Percentiles rank a stretch among this genome's conserved stretches.
Evolutionary conservation across 2,888 invertebrate genomes (phyloP).

Genomic region (Callosobruchus maculatus): DNA sequence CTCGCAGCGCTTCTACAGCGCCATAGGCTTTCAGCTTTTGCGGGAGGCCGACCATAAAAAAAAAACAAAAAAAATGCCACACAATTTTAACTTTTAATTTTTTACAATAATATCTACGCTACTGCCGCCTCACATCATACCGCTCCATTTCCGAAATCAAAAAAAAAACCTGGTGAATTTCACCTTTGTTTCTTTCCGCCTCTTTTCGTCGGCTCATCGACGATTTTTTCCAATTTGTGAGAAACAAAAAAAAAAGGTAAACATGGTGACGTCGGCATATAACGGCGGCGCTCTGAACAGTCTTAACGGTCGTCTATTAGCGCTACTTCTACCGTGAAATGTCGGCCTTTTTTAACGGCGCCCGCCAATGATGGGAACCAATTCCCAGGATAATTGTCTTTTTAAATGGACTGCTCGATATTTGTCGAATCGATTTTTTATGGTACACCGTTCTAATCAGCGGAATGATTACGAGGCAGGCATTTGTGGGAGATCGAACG

Average conservation of each 20-base stretch:
- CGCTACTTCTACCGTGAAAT: neutral
- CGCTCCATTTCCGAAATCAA: neutral
- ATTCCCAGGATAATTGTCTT: neutral
- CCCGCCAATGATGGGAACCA: constrained; percentile 1
- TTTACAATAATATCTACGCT: too few species aligned
- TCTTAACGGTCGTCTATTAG: neutral
- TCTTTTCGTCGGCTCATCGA: neutral
- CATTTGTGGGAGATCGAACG: too few species aligned
- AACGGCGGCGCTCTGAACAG: too few species aligned
- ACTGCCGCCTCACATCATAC: neutral
- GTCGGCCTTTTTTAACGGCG: constrained; percentile 6
- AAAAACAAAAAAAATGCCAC: too few species aligned
- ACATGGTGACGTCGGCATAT: neutral
- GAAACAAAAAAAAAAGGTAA: neutral
- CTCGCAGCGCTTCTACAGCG: too few species aligned
- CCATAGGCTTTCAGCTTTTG: too few species aligned
- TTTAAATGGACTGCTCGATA: neutral
- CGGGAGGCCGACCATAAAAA: too few species aligned
- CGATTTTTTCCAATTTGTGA: neutral
- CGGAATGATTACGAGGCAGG: too few species aligned
- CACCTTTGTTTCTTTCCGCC: neutral
- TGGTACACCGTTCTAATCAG: neutral
- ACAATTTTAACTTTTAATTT: too few species aligned
- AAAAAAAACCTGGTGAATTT: neutral
- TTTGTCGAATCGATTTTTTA: neutral